Conservation (phyloP, 2,797 vertebrate genomes). For the Caiman crocodilus region DNA sequence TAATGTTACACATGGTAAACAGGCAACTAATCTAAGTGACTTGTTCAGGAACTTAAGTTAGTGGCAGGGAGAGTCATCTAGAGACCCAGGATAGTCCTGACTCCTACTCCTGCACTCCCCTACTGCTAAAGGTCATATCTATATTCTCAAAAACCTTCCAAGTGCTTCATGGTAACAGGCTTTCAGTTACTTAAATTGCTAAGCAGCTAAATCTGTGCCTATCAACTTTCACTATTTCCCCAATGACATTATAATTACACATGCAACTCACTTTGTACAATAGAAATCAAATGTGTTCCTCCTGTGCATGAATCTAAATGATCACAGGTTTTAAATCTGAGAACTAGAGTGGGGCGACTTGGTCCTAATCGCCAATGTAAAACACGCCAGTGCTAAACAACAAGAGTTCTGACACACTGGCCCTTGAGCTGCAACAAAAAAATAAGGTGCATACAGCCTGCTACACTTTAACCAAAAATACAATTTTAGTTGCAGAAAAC, state of each 20-base stretch:
- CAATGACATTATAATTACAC: not conserved
- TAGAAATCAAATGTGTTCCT: not conserved
- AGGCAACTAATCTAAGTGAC: constrained; percentile 9
- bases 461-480: not conserved
- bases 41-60: constrained; percentile 38
- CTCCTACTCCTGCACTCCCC: constrained; percentile 18
- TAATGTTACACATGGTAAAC: not conserved
- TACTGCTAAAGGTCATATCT: not conserved
- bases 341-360: not conserved
- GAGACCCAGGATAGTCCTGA: constrained; percentile 18
- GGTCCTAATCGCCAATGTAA: not conserved
- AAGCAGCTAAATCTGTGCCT: constrained; percentile 4
- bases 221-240: not conserved
- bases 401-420: not conserved
- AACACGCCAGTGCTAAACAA: not conserved
- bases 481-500: not conserved
- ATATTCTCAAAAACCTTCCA: not conserved
- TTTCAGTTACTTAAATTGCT: constrained; percentile 10
- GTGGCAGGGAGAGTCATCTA: constrained; percentile 7
- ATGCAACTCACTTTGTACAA: not conserved
- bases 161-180: not conserved
- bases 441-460: not conserved
- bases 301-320: not conserved
- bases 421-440: not conserved
- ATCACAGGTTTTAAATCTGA: not conserved